Conservation (phyloP, 2,888 invertebrate genomes). For the Sarcophaga carnaria region DNA sequence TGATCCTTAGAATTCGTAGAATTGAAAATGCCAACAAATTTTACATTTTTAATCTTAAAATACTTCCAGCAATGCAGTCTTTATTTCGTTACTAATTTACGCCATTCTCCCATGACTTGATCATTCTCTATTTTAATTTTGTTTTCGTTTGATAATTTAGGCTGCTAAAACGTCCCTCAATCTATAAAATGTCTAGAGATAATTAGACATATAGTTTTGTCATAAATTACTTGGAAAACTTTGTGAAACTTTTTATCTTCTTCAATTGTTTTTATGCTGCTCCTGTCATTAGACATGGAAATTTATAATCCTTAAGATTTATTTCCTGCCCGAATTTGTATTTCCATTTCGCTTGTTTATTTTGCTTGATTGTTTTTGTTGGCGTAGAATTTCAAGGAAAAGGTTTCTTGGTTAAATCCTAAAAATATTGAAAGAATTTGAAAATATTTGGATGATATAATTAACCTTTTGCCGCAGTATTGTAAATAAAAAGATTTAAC, state of each 20-base stretch:
- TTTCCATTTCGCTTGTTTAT: background rate
- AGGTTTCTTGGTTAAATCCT: slow-evolving; percentile 42
- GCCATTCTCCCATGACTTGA: no score
- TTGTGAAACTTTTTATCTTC: slow-evolving; percentile 29
- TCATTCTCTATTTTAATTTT: background rate
- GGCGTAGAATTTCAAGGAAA: background rate
- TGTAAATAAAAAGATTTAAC: slow-evolving; percentile 63
- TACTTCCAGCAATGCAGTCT: no score
- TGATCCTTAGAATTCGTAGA: no score
- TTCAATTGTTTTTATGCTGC: background rate
- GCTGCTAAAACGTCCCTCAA: background rate
- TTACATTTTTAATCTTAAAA: no score
- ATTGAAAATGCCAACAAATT: no score
- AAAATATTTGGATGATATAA: slow-evolving; percentile 55
- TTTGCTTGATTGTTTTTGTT: background rate
- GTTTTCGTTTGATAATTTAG: background rate
- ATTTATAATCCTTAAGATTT: slow-evolving; percentile 60
- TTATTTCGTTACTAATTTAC: no score
- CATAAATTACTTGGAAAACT: slow-evolving; percentile 40
- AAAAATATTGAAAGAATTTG: slow-evolving; percentile 58
- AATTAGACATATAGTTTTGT: slow-evolving; percentile 33
- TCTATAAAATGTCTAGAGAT: slow-evolving; percentile 1
- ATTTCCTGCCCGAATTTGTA: slow-evolving; percentile 9
- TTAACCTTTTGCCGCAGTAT: slow-evolving; percentile 68
- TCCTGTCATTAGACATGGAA: slow-evolving; percentile 40